These are phyloP conservation scores for Eurystomus gularis DNA, from an alignment of 2,113 vertebrate species.

Conservation along the genomic window DNA sequence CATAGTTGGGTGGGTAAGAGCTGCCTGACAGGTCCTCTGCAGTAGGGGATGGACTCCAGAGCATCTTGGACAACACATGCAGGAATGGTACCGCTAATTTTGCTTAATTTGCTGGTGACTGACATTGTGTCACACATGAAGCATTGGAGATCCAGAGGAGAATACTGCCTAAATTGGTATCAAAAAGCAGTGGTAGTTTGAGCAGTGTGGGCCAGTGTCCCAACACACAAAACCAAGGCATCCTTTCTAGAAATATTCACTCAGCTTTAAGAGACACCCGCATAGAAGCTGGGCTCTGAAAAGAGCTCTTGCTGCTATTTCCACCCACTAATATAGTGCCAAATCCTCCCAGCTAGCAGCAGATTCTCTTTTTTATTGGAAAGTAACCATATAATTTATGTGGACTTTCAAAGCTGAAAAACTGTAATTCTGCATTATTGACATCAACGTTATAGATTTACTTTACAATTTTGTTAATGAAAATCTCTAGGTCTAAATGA, in stretches of 20 bases:
- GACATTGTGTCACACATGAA: background rate
- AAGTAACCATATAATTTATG: background rate
- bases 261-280: background rate
- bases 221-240: background rate
- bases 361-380: background rate
- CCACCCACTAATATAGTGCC: background rate
- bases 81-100: background rate
- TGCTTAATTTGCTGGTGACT: background rate
- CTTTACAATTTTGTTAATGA: background rate
- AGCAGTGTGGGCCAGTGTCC: rapidly evolving
- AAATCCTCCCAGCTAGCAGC: background rate
- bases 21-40: background rate
- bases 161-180: background rate
- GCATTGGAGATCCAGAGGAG: background rate
- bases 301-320: background rate
- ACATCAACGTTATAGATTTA: background rate
- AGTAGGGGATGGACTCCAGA: background rate
- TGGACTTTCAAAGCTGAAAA: background rate
- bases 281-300: background rate
- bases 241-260: background rate
- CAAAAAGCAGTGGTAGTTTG: background rate
- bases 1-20: rapidly evolving
- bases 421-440: background rate
- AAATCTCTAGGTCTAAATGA: background rate
- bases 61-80: background rate